Evolutionary conservation across 2,797 vertebrate genomes (phyloP).

Genomic region (Oreochromis grahami): DNA sequence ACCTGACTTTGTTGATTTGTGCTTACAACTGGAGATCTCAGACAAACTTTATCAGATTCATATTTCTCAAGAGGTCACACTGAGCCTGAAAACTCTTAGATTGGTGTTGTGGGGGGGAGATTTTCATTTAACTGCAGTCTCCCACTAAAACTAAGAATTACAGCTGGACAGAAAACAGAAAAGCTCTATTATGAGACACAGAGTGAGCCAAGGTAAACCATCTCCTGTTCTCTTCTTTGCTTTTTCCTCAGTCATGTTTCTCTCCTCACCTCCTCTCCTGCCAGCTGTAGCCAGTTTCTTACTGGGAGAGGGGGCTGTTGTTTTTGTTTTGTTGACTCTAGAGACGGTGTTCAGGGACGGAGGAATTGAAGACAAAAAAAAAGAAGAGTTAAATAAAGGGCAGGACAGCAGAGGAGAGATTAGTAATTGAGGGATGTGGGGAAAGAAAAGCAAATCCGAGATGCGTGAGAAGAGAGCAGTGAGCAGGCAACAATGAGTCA

Average conservation of each 20-base stretch:
- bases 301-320: not conserved
- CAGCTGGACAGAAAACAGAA: constrained; percentile 11
- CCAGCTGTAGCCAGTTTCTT: not conserved
- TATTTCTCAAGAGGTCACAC: not conserved
- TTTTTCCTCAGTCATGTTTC: not conserved
- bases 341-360: not conserved
- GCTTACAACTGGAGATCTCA: not conserved
- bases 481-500: constrained; percentile 45
- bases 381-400: not conserved
- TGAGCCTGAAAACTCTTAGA: not conserved
- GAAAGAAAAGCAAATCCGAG: constrained; percentile 13
- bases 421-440: not conserved
- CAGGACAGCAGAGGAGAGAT: not conserved
- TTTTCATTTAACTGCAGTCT: not conserved
- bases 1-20: not conserved
- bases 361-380: not conserved
- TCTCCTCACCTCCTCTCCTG: not conserved
- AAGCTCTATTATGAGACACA: not conserved
- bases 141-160: not conserved
- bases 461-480: constrained; percentile 40
- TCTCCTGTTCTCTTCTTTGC: not conserved
- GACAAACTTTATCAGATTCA: not conserved
- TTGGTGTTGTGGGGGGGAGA: not conserved
- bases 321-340: not conserved
- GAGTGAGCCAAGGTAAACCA: constrained; percentile 27